Percentiles rank a stretch among this genome's conserved stretches.
These are phyloP conservation scores for Sterrhoptilus dennistouni DNA, from an alignment of 2,113 vertebrate genomes.

Conservation along the genomic window DNA sequence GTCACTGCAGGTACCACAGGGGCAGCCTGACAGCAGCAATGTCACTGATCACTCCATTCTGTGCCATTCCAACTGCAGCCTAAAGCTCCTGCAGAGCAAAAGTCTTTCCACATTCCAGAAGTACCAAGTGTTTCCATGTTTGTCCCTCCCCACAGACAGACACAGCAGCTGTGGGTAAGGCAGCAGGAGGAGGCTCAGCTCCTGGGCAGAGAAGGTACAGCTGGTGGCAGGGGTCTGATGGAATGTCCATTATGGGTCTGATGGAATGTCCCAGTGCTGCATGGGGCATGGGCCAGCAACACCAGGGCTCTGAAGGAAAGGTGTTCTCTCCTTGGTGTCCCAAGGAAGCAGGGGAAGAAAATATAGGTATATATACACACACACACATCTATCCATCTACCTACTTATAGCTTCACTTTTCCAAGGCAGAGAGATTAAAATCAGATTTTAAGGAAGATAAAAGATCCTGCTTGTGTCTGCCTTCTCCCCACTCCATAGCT, in stretches of 20 bases:
- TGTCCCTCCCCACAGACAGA: background rate
- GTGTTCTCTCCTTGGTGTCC: background rate
- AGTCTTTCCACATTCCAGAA: background rate
- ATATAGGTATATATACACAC: rapidly evolving
- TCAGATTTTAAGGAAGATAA: background rate
- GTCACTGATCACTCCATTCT: background rate
- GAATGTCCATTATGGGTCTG: background rate
- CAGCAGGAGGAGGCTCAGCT: background rate
- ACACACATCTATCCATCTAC: background rate
- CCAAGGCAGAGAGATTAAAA: background rate
- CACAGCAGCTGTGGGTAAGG: background rate
- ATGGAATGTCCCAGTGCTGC: background rate
- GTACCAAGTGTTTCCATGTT: background rate
- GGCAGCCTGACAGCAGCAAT: background rate
- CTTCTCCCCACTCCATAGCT: background rate
- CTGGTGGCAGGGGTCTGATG: background rate
- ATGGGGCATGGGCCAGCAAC: rapidly evolving
- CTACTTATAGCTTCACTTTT: background rate
- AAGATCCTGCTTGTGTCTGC: background rate
- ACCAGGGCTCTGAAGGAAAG: background rate
- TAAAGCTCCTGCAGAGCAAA: background rate
- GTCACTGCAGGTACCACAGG: rapidly evolving
- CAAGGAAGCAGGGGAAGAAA: background rate
- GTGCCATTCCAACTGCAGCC: background rate
- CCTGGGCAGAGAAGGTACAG: background rate